Evolutionary conservation across 2,113 vertebrate species (phyloP), one percentile per base, ranked within the genome.

Genomic region (Tenebrosternarchus preto): DNA sequence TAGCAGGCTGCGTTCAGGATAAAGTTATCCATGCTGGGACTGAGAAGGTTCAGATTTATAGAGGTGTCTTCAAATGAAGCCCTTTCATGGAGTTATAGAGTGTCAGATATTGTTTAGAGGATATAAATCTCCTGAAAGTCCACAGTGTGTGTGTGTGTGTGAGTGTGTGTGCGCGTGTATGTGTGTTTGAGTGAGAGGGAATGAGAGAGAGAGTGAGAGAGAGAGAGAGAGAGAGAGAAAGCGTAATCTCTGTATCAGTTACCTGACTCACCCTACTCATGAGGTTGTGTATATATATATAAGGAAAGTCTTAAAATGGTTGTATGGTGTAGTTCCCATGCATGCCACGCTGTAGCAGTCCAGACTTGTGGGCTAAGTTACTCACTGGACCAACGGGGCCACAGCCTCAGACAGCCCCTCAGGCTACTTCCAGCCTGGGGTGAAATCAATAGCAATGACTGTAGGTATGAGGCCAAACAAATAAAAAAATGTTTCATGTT

Each of bases 61-160:
- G 64, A 6, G 3, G 29, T 81, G 80, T 76, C 80, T 68, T 76
- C 16, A 27, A 70, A 63, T 68, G 66, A 81, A 70, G 27, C 39
- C 59, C 73, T 76, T 81, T 55, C 50, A 36, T 70, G 61, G 72
- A 79, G 61, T 64, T 56, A 75, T 79, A 56, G 77, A 80, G 67
- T 84, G 78, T 84, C 82, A 77, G 73, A 46, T 75, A 80, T 76
- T 76, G 77, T 83, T 79, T 83, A 83, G 43, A 75, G 82, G 66
- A n/a, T 60, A 82, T 82, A 82, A 78, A 82, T 74, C 76, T 78
- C 19, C 53, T 5, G 7, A 76, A 60, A 20, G 60, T 75, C 31
- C 76, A 53, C 24, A 31, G 31, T 76, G 64, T 75, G 50, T 81
- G 59, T 56, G 55, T 59, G 53, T 59, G 46, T 59, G 55, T 27